These are phyloP conservation scores for Trichomalopsis sarcophagae DNA, from an alignment of 1,140 invertebrate species.

Conservation along the genomic window DNA sequence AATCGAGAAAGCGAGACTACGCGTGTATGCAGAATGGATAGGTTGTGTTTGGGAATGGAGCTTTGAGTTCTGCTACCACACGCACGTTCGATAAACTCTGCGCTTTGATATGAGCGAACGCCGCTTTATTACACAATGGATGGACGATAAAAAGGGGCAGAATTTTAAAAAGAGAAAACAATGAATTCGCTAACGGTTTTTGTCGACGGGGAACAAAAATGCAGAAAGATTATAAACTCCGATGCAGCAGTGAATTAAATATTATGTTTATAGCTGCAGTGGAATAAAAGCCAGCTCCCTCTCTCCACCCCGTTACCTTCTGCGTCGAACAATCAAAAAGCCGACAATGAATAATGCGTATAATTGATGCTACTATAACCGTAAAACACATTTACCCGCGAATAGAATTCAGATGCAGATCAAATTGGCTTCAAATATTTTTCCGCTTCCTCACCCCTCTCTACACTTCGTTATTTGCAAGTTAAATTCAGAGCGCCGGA, in stretches of 20 bases:
- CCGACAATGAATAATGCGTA: slow-evolving; percentile 17
- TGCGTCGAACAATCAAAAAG: not conserved
- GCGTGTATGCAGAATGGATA: no score
- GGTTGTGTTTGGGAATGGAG: no score
- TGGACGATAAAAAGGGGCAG: no score
- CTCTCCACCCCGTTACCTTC: no score
- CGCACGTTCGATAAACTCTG: no score
- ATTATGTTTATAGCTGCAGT: not conserved
- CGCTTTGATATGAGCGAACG: no score
- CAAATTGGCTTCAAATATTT: slow-evolving; percentile 25
- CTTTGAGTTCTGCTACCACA: no score
- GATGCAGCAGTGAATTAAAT: not conserved
- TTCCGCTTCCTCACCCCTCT: not conserved
- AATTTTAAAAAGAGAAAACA: no score
- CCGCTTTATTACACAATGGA: no score
- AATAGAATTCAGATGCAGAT: slow-evolving; percentile 22
- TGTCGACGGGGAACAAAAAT: not conserved
- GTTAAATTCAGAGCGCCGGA: not conserved
- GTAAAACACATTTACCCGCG: not conserved
- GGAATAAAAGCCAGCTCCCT: not conserved
- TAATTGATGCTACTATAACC: not conserved
- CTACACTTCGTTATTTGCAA: not conserved
- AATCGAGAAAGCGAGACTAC: no score
- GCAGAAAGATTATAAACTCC: no score
- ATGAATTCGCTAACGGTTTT: no score